Base-by-base conservation (phyloP, 2,888 invertebrate genomes). In the Phyllotreta striolata region DNA sequence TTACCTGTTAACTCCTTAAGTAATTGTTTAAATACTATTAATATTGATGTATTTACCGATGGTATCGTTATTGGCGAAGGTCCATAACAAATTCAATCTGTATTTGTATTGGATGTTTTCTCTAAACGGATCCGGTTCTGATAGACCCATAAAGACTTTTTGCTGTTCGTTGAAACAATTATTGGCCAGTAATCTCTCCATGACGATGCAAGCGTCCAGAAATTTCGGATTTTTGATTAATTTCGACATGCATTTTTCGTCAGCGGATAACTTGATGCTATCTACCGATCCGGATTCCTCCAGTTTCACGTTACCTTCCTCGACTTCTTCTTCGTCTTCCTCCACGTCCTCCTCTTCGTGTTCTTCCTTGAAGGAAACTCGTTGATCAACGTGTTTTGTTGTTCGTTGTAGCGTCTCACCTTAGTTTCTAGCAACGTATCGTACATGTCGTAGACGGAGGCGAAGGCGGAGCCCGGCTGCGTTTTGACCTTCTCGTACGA, bases 371-470 rank as follows among this genome's bases (percentile, higher is more conserved):
- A 46, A 37, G 7, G 38, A 49, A 49, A 47, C 34, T 14, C 24
- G 2, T 24, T 24, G 24, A 24, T 24, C 24, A 24, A 24, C 24
- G 24, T 24, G 1, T 24, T 24, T 24, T 24, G 24, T 3, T 24
- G 24, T n/a, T n/a, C 2, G 24, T 24, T 3, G 1, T 24, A 24
- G 24, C 24, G 4, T 24, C 24, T 24, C 24, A 77, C 78, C 70
- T 76, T 69, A 64, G 75, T 73, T n/a, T 83, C 82, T 37, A 86
- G 73, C 52, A 87, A 90, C 0, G 89, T 89, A 74, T 92, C 92
- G 72, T 87, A 87, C 88, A 92, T 91, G 71, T 92, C 90, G 86
- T 91, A 93, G 74, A 88, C 84, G 0, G 91, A 91, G 0, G 91
- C 91, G 75, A 89, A 90, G 0, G 88, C 84, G 1, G 83, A 83